Evolutionary conservation across 2,113 vertebrate genomes (phyloP), one percentile per base, ranked within the genome.

Genomic region (Tyrannus savana): DNA sequence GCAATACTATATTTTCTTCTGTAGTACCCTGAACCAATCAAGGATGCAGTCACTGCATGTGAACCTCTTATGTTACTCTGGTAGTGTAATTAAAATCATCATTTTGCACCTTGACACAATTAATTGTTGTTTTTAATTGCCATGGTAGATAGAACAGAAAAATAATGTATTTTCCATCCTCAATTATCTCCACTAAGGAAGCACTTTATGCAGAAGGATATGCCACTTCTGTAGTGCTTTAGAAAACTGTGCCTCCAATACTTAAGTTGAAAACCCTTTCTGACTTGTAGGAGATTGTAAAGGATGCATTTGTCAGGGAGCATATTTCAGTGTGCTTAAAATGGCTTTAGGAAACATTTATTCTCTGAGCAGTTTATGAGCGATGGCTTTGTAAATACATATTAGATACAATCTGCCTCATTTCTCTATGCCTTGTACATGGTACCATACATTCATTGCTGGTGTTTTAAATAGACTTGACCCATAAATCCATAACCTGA

Each of bases 81-180:
- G 30, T 63, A 88, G 55, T 77, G 52, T 91, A 90, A 96, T 95
- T 93, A 82, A 95, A 96, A 93, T 91, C 44, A 91, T 77, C 18
- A 5, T 73, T 96, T 90, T 93, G 50, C 76, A 90, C 77, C 55
- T 93, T 93, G 88, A 94, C 74, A 91, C 55, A 83, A 93, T 95
- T 94, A 95, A 90, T 95, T 93, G 66, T 92, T 92, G 30, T 68
- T 90, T 96, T 83, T 80, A 96, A 94, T 91, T 93, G 77, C 59
- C 33, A 17, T 69, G 59, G 35, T 89, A 74, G 17, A 63, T 60
- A 79, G 81, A 87, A 93, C 13, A 71, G 52, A 92, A 90, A 90
- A 90, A 72, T 55, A 64, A 76, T 66, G 27, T 87, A 56, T 89
- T 91, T 87, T 92, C 69, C 35, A 37, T 73, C 28, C 55, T 90